Conservation (phyloP, 2,888 invertebrate genomes). For the Zootermopsis nevadensis region DNA sequence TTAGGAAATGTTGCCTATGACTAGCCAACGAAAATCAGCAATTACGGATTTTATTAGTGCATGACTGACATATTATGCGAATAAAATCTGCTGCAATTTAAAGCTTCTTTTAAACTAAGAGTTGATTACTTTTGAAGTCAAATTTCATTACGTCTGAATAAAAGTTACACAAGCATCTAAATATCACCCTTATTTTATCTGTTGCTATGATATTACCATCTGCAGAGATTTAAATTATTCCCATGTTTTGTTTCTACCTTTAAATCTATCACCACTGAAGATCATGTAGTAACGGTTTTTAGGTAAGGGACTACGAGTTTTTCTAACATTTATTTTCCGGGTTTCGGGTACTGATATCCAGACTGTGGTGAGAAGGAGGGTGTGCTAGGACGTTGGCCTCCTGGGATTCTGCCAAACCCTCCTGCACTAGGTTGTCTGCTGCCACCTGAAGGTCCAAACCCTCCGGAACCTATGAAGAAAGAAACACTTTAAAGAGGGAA, state of each 20-base stretch:
- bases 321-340: constrained; percentile 41
- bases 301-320: not conserved
- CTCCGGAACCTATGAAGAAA: not conserved
- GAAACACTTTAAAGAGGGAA: too few species aligned
- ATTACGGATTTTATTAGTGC: not conserved
- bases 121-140: not conserved
- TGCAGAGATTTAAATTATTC: not conserved
- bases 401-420: constrained; percentile 15
- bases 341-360: constrained; percentile 45
- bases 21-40: constrained; percentile 17
- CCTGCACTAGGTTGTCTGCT: constrained; percentile 31
- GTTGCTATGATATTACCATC: not conserved
- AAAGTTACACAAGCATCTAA: not conserved
- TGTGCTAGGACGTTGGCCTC: not conserved
- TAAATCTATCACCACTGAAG: not conserved
- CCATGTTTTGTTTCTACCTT: not conserved
- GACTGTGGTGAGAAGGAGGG: constrained; percentile 41
- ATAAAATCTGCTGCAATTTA: not conserved
- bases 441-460: constrained; percentile 8
- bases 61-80: not conserved
- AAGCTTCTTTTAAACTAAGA: not conserved
- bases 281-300: not conserved
- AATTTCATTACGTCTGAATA: not conserved
- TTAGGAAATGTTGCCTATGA: not conserved
- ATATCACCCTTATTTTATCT: too few species aligned